Evolutionary conservation across 1,140 invertebrate species (phyloP), one percentile per base, ranked within the genome.

Genomic region (Drosophila kikkawai): DNA sequence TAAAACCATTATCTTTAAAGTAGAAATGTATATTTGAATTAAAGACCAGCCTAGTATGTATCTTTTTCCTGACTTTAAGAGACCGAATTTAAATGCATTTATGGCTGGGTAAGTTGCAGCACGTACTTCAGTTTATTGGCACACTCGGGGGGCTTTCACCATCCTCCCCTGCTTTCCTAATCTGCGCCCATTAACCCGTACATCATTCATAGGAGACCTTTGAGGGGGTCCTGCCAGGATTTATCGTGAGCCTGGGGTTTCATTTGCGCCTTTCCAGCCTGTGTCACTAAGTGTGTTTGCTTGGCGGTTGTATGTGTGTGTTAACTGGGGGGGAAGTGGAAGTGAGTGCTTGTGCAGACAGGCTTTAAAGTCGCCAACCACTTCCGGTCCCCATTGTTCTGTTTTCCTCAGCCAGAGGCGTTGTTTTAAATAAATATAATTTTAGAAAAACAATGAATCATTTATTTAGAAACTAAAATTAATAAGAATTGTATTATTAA

Each of bases 191-290:
- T 60, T 73, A 73, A 50, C 65, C 69, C 44, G 53, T 19, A 17
- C 44, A 71, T 71, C 67, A 51, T 60, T 71, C 66, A 71, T 50
- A 17, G 66, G 15, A 41, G 53, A 59, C 32, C 66, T 42, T 71
- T 12, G 39, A 22, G 11, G 29, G 64, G 45, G 13, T 13, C 53
- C 1, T 45, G 41, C 8, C 39, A 11, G 57, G 70, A 82, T 85
- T 86, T 86, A 75, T 85, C 59, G 61, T 71, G 36, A 53, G 75
- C 82, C 77, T 75, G 61, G 60, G 82, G 75, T 85, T 85, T 78
- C 57, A 76, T 82, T 77, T 87, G 80, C 55, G 80, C 75, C 65
- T 69, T 78, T 78, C 64, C 13, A 34, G 29, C 34, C 34, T 45
- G 17, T 53, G 5, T 13, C 13, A n/a, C 51, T 41, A 34, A 32